Evolutionary conservation across 1,140 invertebrate species (phyloP).

Genomic region (Nephotettix cincticeps): DNA sequence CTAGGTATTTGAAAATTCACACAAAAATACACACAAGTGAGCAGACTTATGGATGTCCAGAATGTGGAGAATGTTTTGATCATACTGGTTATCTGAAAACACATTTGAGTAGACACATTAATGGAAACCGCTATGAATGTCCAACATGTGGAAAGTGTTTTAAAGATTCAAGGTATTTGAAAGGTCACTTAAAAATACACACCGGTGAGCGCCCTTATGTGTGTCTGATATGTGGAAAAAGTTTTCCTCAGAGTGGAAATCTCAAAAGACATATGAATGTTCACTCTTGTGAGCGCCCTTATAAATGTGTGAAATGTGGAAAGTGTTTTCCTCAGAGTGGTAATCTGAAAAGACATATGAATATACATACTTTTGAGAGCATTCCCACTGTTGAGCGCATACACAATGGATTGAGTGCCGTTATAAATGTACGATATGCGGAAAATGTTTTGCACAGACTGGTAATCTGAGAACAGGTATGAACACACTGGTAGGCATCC

Average conservation of each 20-base stretch:
- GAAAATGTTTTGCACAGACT: too few relatives aligned
- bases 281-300: not conserved
- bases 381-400: too few relatives aligned
- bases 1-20: too few relatives aligned
- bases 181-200: not conserved
- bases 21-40: not conserved
- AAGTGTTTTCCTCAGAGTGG: not conserved
- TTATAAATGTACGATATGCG: too few relatives aligned
- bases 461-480: too few relatives aligned
- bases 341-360: too few relatives aligned
- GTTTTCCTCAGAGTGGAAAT: not conserved
- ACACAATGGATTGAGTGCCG: too few relatives aligned
- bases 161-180: not conserved
- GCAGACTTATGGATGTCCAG: not conserved
- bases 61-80: not conserved
- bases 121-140: slow-evolving; percentile 66
- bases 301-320: not conserved
- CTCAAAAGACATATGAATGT: not conserved
- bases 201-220: not conserved
- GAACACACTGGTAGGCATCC: too few relatives aligned
- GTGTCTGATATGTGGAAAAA: not conserved
- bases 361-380: too few relatives aligned
- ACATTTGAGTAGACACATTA: slow-evolving; percentile 68
- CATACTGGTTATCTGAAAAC: not conserved
- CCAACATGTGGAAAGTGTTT: slow-evolving; percentile 66